Conservation (phyloP, 2,113 vertebrate species). For the Jaculus jaculus region DNA sequence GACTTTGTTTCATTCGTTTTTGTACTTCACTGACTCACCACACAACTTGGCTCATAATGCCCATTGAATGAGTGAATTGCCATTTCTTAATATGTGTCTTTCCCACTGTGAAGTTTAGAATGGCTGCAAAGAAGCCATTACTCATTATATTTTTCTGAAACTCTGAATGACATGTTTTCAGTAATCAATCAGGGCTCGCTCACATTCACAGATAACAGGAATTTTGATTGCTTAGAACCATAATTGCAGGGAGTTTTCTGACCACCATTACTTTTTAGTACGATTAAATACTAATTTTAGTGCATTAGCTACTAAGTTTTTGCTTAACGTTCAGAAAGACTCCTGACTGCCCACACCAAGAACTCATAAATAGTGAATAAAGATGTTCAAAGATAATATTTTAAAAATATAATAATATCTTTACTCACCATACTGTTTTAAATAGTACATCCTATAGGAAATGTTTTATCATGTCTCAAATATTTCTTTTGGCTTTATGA, state of each 20-base stretch:
- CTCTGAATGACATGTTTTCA: neutral
- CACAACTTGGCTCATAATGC: neutral
- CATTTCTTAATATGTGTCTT: slow-evolving; percentile 9
- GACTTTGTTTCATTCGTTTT: neutral
- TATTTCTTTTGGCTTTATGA: neutral
- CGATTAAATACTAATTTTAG: neutral
- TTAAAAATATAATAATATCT: neutral
- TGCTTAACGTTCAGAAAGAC: neutral
- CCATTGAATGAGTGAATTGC: neutral
- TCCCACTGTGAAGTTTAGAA: slow-evolving; percentile 3
- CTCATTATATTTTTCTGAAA: neutral
- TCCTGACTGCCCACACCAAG: neutral
- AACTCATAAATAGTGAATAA: neutral
- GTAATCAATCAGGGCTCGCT: neutral
- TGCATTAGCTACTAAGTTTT: neutral
- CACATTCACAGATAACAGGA: neutral
- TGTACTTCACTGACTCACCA: neutral
- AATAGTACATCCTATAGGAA: neutral
- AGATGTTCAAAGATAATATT: neutral
- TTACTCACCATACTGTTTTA: neutral
- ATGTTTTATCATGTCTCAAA: neutral
- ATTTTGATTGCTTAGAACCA: slow-evolving; percentile 15
- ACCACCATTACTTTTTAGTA: slow-evolving; percentile 50
- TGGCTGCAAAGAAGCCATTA: neutral
- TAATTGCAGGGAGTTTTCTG: slow-evolving; percentile 20